phyloP scores from a whole-genome alignment of 2,797 vertebrate species.

The Sebastes diploproa region DNA sequence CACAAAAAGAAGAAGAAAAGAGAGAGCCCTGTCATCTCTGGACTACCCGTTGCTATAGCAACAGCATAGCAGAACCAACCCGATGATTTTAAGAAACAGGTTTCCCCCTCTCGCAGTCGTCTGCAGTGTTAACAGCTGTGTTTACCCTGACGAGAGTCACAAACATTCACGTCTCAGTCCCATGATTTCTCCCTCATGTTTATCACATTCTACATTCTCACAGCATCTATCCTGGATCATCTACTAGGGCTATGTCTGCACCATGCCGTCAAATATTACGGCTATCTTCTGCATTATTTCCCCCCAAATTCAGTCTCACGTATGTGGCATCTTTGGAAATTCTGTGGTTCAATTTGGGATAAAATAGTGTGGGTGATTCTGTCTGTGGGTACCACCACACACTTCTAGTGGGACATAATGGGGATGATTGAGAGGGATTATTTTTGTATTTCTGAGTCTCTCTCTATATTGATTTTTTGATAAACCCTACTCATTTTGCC shows the following conservation, averaged over 20 bases:
- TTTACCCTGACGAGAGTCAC: neutral
- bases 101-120: neutral
- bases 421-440: too few relatives aligned
- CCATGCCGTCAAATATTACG: neutral
- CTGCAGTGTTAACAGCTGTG: neutral
- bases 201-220: neutral
- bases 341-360: neutral
- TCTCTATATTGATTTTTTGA: too few relatives aligned
- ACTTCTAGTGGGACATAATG: too few relatives aligned
- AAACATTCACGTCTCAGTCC: neutral
- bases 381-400: neutral
- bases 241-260: neutral
- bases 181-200: neutral
- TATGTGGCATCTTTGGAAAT: neutral
- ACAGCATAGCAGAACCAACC: conserved; percentile 34
- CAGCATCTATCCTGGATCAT: neutral
- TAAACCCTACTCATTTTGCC: too few relatives aligned
- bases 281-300: neutral
- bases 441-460: too few relatives aligned
- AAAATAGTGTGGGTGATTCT: neutral
- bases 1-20: neutral
- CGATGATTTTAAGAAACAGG: conserved; percentile 1
- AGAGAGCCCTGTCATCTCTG: conserved; percentile 31
- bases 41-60: conserved; percentile 51
- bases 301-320: neutral